phyloP scores from a whole-genome alignment of 2,113 vertebrate genomes.

The Pollimyrus isidori region DNA sequence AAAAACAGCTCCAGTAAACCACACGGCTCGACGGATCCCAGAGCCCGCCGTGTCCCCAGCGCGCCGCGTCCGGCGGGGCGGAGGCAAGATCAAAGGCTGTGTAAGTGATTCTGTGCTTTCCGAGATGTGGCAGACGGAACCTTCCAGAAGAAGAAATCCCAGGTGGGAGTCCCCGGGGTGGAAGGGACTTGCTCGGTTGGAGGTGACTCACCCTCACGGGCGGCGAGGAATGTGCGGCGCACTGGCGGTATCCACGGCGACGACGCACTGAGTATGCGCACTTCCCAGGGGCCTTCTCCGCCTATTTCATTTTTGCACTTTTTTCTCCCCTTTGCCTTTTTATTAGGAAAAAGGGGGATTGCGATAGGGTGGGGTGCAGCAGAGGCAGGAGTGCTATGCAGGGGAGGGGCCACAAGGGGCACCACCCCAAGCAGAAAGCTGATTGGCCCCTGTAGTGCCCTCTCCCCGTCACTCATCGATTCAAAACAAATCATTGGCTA shows the following conservation, averaged over 20 bases:
- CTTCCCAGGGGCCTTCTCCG: neutral
- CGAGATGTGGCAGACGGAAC: neutral
- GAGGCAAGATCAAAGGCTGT: neutral
- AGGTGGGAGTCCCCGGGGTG: neutral
- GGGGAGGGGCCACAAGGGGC: neutral
- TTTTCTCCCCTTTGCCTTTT: neutral
- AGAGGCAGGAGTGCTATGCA: neutral
- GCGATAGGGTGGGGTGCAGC: neutral
- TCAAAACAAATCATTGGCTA: neutral
- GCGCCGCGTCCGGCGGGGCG: neutral
- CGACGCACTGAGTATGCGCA: neutral
- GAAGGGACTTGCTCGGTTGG: neutral
- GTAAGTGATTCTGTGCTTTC: neutral
- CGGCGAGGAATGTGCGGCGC: neutral
- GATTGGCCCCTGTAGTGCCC: neutral
- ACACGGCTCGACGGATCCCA: conserved; percentile 51
- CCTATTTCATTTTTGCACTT: neutral
- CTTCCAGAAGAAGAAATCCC: neutral
- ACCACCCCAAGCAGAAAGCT: neutral
- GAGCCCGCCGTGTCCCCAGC: conserved; percentile 27
- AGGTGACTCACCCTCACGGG: neutral
- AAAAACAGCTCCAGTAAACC: conserved; percentile 43
- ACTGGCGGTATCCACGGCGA: neutral
- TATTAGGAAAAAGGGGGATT: no score
- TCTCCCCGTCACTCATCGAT: neutral